A percentile compares a stretch with the other conserved stretches of the same genome.
phyloP scores from a whole-genome alignment of 1,140 invertebrate genomes.

The Cataglyphis hispanica region DNA sequence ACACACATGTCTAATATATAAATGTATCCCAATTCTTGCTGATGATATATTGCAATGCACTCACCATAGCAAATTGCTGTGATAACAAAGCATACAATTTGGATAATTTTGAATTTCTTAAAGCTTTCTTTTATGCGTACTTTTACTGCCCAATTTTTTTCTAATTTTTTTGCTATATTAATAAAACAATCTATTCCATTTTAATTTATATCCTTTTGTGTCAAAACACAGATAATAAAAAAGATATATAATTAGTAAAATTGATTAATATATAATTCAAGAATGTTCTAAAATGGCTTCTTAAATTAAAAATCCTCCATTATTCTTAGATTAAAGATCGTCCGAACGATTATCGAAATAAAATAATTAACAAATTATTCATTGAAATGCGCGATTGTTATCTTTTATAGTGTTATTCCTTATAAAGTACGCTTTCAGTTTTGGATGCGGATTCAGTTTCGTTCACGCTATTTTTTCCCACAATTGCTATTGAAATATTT shows the following conservation, averaged over 20 bases:
- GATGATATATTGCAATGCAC: slow-evolving; percentile 13
- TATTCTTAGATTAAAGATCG: slow-evolving; percentile 53
- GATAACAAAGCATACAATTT: not conserved
- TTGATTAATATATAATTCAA: slow-evolving; percentile 54
- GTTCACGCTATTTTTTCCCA: slow-evolving; percentile 59
- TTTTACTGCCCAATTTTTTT: slow-evolving; percentile 32
- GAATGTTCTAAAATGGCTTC: slow-evolving; percentile 41
- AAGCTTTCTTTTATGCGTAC: not conserved
- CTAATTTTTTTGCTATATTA: slow-evolving; percentile 15
- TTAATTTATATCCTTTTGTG: slow-evolving; percentile 12
- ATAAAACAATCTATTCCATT: slow-evolving; percentile 33
- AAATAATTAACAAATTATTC: slow-evolving; percentile 52
- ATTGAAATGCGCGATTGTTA: slow-evolving; percentile 51
- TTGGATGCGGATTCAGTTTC: slow-evolving; percentile 61
- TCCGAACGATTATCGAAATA: slow-evolving; percentile 41
- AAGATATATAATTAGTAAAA: slow-evolving; percentile 45
- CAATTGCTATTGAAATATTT: slow-evolving; percentile 32
- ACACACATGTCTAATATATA: slow-evolving; percentile 24
- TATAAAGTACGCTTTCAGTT: slow-evolving; percentile 57
- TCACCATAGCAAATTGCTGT: not conserved
- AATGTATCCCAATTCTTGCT: slow-evolving; percentile 35
- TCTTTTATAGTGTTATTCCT: slow-evolving; percentile 55
- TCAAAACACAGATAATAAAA: slow-evolving; percentile 25
- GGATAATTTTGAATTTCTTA: slow-evolving; percentile 4
- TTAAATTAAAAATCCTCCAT: slow-evolving; percentile 49